Conservation (phyloP, 2,888 invertebrate species). For the Omphaloscelis lunosa region DNA sequence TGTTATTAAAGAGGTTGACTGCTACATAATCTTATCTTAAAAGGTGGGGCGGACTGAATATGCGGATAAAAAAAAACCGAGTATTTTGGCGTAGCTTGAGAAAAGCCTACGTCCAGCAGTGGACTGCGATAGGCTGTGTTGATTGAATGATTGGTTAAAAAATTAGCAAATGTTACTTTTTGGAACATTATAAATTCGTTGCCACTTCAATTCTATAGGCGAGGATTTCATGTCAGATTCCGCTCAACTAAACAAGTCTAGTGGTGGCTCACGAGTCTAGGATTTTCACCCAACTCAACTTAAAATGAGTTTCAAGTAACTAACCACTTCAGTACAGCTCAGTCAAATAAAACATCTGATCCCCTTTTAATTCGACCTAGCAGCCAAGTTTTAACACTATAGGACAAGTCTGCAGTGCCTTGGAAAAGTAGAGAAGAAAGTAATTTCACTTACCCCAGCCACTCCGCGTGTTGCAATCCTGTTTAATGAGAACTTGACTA, state of each 20-base stretch:
- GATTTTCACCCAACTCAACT: conserved; percentile 34
- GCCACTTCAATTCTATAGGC: neutral
- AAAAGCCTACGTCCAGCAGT: neutral
- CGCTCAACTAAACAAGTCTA: neutral
- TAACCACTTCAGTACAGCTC: conserved; percentile 37
- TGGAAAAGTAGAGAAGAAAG: conserved; percentile 36
- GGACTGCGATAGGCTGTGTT: neutral
- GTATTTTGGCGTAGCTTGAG: neutral
- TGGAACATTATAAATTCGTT: neutral
- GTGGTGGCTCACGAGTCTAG: neutral
- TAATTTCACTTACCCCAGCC: conserved; percentile 57
- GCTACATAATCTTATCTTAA: neutral
- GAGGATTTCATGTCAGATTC: neutral
- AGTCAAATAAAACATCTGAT: conserved; percentile 43
- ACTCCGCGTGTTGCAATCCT: conserved; percentile 43
- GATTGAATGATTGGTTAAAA: neutral
- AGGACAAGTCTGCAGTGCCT: conserved; percentile 27
- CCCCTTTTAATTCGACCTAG: conserved; percentile 53
- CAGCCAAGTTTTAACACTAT: conserved; percentile 38
- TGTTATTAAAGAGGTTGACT: neutral
- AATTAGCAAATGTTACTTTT: neutral
- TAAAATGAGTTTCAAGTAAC: conserved; percentile 42
- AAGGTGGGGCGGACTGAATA: neutral
- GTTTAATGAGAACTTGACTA: conserved; percentile 56
- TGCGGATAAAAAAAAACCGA: neutral